A percentile compares a stretch with the other conserved stretches of the same genome.
These are phyloP conservation scores for Pandemis heparana DNA, from an alignment of 2,888 invertebrate species.

Conservation along the genomic window DNA sequence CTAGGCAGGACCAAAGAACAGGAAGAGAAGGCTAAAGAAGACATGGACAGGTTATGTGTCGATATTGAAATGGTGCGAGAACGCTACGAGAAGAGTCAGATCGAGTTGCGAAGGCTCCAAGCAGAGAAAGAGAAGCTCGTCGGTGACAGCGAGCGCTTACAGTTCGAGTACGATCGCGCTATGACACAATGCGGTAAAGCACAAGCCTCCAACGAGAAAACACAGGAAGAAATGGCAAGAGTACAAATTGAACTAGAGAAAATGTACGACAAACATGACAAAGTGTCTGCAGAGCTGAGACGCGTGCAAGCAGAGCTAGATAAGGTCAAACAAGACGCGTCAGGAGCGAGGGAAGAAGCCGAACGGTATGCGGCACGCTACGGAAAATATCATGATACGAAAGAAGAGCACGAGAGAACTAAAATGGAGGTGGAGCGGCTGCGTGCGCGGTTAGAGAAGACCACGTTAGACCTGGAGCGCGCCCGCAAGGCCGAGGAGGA, in stretches of 20 bases:
- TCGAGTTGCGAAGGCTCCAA: conserved; percentile 92
- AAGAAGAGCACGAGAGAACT: conserved; percentile 91
- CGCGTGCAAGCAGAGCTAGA: conserved; percentile 92
- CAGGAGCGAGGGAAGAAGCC: conserved; percentile 92
- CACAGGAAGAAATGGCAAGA: conserved; percentile 95
- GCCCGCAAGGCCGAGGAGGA: conserved; percentile 90
- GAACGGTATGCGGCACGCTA: conserved; percentile 90
- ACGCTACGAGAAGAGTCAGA: conserved; percentile 94
- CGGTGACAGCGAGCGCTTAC: conserved; percentile 93
- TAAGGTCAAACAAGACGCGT: conserved; percentile 88
- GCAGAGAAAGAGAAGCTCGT: conserved; percentile 94
- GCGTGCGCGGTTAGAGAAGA: conserved; percentile 92
- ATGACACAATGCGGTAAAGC: conserved; percentile 95
- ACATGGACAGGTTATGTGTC: conserved; percentile 90
- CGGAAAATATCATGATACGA: conserved; percentile 91
- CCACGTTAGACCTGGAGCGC: conserved; percentile 91
- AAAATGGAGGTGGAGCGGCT: conserved; percentile 93
- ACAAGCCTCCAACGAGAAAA: conserved; percentile 94
- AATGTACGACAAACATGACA: conserved; percentile 96
- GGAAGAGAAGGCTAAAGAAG: conserved; percentile 96
- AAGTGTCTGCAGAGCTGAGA: conserved; percentile 92
- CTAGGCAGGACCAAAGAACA: conserved; percentile 94
- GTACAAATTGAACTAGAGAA: conserved; percentile 95
- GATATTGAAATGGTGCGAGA: conserved; percentile 96
- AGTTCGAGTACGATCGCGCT: conserved; percentile 94